Percentiles rank a stretch among this genome's conserved stretches.
Evolutionary conservation across 2,888 invertebrate genomes (phyloP).

Genomic region (Gandaritis pyraliata): DNA sequence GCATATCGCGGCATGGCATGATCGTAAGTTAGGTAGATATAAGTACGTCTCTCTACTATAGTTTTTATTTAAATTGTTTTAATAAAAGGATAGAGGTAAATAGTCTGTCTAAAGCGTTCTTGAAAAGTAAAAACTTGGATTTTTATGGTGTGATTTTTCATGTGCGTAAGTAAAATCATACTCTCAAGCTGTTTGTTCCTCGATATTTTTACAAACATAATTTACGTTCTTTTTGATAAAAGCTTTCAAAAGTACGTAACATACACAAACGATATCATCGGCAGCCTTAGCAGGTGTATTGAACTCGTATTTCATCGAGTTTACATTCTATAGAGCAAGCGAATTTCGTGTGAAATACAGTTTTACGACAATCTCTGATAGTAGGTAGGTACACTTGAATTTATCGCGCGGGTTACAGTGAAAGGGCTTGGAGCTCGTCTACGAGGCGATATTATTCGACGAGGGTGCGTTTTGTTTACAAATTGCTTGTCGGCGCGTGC

Average conservation of each 20-base stretch:
- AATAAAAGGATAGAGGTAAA: too few species aligned
- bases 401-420: constrained; percentile 65
- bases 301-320: constrained; percentile 30
- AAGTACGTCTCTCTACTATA: not conserved
- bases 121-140: too few species aligned
- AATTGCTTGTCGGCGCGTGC: constrained; percentile 76
- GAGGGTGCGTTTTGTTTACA: constrained; percentile 80
- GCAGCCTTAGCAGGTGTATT: constrained; percentile 24
- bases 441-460: constrained; percentile 69
- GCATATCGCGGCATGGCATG: not conserved
- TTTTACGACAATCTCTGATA: constrained; percentile 66
- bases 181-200: too few species aligned
- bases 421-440: constrained; percentile 63
- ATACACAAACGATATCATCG: constrained; percentile 1
- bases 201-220: not conserved
- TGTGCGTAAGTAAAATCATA: not conserved
- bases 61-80: too few species aligned
- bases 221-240: not conserved
- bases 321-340: constrained; percentile 34
- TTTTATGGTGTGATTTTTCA: not conserved
- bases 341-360: constrained; percentile 48
- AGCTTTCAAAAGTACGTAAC: constrained; percentile 2
- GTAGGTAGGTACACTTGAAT: constrained; percentile 62
- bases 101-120: too few species aligned
- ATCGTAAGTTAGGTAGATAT: not conserved